Conservation (phyloP, 1,140 invertebrate species). For the Hyles euphorbiae region DNA sequence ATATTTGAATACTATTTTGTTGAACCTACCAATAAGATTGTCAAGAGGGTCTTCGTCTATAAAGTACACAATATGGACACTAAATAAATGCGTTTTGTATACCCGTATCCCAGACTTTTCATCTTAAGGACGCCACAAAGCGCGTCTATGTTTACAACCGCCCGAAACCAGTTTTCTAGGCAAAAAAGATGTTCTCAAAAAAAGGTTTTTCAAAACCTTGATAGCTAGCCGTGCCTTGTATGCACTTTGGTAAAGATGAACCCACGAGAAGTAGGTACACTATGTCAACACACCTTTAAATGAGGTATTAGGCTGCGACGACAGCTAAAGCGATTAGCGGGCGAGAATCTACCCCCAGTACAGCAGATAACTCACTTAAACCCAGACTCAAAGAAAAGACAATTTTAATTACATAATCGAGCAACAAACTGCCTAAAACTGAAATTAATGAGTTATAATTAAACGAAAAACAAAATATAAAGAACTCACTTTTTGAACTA, state of each 20-base stretch:
- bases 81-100: too few species aligned
- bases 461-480: slow-evolving; percentile 17
- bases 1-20: too few species aligned
- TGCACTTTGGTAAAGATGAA: slow-evolving; percentile 27
- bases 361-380: slow-evolving; percentile 9
- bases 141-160: slow-evolving; percentile 13
- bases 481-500: neutral
- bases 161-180: slow-evolving; percentile 6
- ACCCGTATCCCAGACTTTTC: too few species aligned
- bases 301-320: slow-evolving; percentile 24
- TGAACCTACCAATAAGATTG: too few species aligned
- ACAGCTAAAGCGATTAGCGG: slow-evolving; percentile 8
- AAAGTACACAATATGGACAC: too few species aligned
- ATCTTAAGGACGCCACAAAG: neutral
- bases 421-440: slow-evolving; percentile 18
- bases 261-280: slow-evolving; percentile 25
- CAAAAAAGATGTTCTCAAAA: slow-evolving; percentile 23
- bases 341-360: neutral
- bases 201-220: slow-evolving; percentile 25
- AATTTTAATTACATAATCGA: slow-evolving; percentile 18
- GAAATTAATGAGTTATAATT: slow-evolving; percentile 18
- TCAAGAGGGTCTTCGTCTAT: too few species aligned
- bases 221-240: slow-evolving; percentile 25
- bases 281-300: slow-evolving; percentile 39
- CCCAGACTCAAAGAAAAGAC: slow-evolving; percentile 13